A percentile compares a stretch with the other conserved stretches of the same genome.
Conservation (phyloP, 2,113 vertebrate species). For the Porphyrio hochstetteri region DNA sequence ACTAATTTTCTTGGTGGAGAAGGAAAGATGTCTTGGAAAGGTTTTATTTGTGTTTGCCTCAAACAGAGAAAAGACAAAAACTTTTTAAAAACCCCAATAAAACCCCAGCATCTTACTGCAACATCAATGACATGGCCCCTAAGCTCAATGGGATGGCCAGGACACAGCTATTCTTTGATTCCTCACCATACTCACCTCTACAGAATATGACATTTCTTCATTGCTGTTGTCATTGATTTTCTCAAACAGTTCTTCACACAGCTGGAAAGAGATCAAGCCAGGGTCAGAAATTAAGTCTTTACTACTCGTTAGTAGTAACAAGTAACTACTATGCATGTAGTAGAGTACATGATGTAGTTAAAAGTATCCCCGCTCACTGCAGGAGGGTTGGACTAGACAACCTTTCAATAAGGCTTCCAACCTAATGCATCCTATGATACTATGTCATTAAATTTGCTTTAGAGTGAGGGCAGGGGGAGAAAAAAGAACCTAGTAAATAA, state of each 20-base stretch:
- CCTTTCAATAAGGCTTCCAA: too few relatives aligned
- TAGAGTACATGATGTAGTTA: too few relatives aligned
- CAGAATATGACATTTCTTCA: constrained; percentile 94
- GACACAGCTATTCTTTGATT: background rate
- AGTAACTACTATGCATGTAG: background rate
- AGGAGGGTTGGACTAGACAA: too few relatives aligned
- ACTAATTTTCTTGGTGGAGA: background rate
- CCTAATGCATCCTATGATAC: too few relatives aligned
- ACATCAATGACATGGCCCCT: background rate
- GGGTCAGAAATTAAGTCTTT: background rate
- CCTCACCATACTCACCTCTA: constrained; percentile 75
- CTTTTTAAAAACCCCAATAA: too few relatives aligned
- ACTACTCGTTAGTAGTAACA: background rate
- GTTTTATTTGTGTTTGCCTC: background rate
- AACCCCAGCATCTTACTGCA: background rate
- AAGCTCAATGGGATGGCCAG: background rate
- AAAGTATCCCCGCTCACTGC: too few relatives aligned
- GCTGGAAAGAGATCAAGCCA: constrained; percentile 73
- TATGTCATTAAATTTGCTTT: background rate
- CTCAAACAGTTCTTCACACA: constrained; percentile 98
- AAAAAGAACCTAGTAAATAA: background rate
- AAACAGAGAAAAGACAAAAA: background rate
- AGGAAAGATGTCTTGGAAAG: background rate
- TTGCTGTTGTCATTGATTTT: constrained; percentile 96
- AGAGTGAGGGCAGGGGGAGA: background rate